A percentile compares a stretch with the other conserved stretches of the same genome.
phyloP scores from a whole-genome alignment of 2,113 vertebrate species.

The Cromileptes altivelis region DNA sequence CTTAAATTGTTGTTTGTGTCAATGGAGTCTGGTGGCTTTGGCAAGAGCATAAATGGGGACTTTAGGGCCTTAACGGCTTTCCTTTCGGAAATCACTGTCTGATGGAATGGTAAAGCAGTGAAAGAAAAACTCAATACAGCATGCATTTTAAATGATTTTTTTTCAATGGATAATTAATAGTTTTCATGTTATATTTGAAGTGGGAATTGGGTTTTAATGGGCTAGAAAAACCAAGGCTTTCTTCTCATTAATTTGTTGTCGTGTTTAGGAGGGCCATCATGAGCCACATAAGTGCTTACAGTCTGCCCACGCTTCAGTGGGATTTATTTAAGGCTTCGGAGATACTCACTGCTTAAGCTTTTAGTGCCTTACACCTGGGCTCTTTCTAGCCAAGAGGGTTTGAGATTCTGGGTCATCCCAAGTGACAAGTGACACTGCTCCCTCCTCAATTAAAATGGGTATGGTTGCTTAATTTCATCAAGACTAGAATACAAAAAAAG shows the following conservation, averaged over 20 bases:
- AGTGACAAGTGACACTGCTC: conserved; percentile 13
- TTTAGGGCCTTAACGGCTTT: no score
- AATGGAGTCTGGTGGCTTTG: no score
- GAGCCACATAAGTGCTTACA: conserved; percentile 24
- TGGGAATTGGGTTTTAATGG: neutral
- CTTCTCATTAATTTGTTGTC: conserved; percentile 6
- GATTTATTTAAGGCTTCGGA: conserved; percentile 44
- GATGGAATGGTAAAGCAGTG: no score
- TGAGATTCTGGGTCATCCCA: conserved; percentile 4
- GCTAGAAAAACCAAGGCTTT: neutral
- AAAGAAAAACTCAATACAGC: no score
- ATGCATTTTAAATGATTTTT: no score
- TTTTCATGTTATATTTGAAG: neutral
- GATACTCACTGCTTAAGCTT: conserved; percentile 13
- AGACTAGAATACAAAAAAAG: no score
- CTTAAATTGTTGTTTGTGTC: no score
- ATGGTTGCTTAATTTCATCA: neutral
- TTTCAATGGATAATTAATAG: neutral
- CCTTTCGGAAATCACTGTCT: no score
- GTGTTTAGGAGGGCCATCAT: conserved; percentile 18
- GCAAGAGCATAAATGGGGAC: no score
- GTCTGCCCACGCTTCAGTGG: conserved; percentile 16
- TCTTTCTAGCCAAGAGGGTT: conserved; percentile 16
- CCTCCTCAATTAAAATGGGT: neutral
- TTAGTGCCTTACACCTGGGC: conserved; percentile 10